phyloP scores from a whole-genome alignment of 2,888 invertebrate genomes.

The Gari tellinella region DNA sequence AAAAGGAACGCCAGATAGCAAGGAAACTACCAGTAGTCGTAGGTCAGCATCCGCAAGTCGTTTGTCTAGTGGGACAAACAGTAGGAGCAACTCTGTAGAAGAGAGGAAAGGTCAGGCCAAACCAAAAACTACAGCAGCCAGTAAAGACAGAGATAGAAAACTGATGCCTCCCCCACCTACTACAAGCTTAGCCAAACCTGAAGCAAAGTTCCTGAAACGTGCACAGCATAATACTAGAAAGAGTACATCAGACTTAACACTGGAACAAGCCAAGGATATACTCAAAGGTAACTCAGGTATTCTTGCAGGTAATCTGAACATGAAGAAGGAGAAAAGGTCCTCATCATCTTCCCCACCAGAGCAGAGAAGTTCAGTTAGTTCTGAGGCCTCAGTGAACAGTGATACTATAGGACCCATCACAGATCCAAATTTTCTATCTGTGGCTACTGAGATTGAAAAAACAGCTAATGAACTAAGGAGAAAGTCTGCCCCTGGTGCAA shows the following conservation, averaged over 20 bases:
- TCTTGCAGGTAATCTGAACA: slow-evolving; percentile 41
- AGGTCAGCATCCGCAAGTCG: slow-evolving; percentile 34
- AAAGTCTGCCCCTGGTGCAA: slow-evolving; percentile 40
- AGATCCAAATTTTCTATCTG: slow-evolving; percentile 46
- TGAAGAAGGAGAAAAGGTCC: slow-evolving; percentile 28
- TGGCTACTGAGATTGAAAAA: slow-evolving; percentile 67
- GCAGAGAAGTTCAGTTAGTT: slow-evolving; percentile 7
- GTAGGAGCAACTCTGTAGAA: slow-evolving; percentile 17
- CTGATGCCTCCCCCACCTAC: slow-evolving; percentile 70
- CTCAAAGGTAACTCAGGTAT: slow-evolving; percentile 78
- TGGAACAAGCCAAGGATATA: slow-evolving; percentile 78
- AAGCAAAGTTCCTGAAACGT: slow-evolving; percentile 61
- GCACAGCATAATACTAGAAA: slow-evolving; percentile 63
- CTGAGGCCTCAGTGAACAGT: slow-evolving; percentile 6
- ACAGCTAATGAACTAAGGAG: slow-evolving; percentile 68
- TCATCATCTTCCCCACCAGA: slow-evolving; percentile 36
- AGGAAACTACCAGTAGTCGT: slow-evolving; percentile 8
- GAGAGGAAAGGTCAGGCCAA: slow-evolving; percentile 25
- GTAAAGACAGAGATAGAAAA: slow-evolving; percentile 55
- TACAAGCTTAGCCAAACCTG: slow-evolving; percentile 54
- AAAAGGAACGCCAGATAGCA: too few species aligned
- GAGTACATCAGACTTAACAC: slow-evolving; percentile 70
- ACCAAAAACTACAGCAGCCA: slow-evolving; percentile 3
- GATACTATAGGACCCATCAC: slow-evolving; percentile 34
- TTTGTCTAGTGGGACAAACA: slow-evolving; percentile 14